Conservation (phyloP, 30 jellyfish, hydroid and myxozoan species). For the Sanderia malayensis region DNA sequence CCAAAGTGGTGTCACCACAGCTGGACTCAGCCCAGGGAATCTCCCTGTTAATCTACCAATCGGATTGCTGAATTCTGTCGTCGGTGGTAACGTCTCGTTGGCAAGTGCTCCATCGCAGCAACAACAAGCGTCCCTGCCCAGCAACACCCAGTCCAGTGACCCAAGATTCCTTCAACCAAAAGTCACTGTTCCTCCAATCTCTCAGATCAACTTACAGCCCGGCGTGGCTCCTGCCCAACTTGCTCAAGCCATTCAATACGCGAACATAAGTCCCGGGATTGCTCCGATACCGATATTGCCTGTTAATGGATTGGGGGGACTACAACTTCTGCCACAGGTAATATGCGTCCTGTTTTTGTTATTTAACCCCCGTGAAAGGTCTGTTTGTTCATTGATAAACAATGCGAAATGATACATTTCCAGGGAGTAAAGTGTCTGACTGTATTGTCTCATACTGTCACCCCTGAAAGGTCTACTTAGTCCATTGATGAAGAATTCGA, state of each 20-base stretch:
- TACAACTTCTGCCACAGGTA: slow-evolving; percentile 62
- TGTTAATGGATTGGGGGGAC: slow-evolving; percentile 58
- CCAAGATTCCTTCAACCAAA: slow-evolving; percentile 7
- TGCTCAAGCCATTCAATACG: slow-evolving; percentile 43
- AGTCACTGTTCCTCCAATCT: not conserved
- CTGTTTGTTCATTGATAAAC: too few relatives aligned
- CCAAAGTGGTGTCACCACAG: slow-evolving; percentile 25
- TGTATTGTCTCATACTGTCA: too few relatives aligned
- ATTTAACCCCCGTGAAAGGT: too few relatives aligned
- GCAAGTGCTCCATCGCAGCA: slow-evolving; percentile 36
- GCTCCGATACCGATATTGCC: slow-evolving; percentile 65
- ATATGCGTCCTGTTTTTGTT: not conserved
- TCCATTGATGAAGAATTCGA: too few relatives aligned
- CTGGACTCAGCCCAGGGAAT: slow-evolving; percentile 5
- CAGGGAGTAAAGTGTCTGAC: too few relatives aligned
- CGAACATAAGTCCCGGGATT: slow-evolving; percentile 33
- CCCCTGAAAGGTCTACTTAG: too few relatives aligned
- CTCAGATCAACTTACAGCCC: slow-evolving; percentile 13
- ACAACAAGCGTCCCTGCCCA: too few relatives aligned
- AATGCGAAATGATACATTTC: too few relatives aligned
- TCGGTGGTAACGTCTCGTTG: slow-evolving; percentile 44
- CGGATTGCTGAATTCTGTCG: slow-evolving; percentile 36
- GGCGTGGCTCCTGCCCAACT: slow-evolving; percentile 41
- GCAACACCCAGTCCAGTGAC: slow-evolving; percentile 41
- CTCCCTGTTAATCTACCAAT: slow-evolving; percentile 48